Evolutionary conservation across 2,797 vertebrate genomes (phyloP).

Genomic region (Chelonia mydas): DNA sequence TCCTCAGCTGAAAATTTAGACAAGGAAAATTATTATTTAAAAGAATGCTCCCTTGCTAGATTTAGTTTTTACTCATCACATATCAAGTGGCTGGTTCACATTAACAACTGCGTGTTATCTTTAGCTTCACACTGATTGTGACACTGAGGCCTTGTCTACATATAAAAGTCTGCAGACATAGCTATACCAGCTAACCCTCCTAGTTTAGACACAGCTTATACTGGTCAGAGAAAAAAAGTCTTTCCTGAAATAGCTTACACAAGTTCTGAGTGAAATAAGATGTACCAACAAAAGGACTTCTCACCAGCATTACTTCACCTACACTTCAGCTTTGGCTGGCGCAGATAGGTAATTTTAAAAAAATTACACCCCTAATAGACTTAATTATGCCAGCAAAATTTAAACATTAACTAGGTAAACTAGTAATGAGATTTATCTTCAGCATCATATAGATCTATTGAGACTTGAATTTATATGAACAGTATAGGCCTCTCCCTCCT

Average conservation of each 20-base stretch:
- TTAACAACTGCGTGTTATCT: neutral
- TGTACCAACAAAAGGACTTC: neutral
- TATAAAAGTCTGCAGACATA: neutral
- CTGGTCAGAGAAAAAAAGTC: neutral
- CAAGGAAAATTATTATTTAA: neutral
- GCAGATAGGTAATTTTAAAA: conserved; percentile 12
- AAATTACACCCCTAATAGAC: conserved; percentile 19
- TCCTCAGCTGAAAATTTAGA: neutral
- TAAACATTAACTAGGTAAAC: neutral
- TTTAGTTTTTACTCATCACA: neutral
- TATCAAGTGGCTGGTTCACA: neutral
- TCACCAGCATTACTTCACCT: neutral
- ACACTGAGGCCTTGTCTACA: neutral
- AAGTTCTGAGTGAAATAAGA: neutral
- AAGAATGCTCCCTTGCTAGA: neutral
- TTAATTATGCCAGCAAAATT: conserved; percentile 26
- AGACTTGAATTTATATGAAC: neutral
- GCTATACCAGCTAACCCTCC: neutral
- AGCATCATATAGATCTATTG: conserved; percentile 9
- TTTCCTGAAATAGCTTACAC: conserved; percentile 4
- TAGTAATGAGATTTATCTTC: conserved; percentile 36
- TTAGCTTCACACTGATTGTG: neutral
- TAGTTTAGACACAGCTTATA: neutral
- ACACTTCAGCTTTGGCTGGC: conserved; percentile 3
- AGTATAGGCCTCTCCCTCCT: neutral